These are phyloP conservation scores for Enteromius argenteus DNA, from an alignment of 2,797 vertebrate species.

Conservation along the genomic window DNA sequence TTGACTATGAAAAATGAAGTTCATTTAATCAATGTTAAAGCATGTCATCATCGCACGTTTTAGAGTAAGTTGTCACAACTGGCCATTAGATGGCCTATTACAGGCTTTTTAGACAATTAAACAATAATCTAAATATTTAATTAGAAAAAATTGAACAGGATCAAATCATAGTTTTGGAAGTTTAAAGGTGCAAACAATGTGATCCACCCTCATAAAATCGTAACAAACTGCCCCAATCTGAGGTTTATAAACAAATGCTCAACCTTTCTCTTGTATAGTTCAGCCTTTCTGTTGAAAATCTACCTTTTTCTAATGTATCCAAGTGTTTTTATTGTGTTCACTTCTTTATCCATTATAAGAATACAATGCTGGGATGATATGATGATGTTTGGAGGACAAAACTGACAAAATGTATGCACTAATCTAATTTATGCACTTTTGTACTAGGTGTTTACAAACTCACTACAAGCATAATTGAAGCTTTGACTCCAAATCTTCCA, in stretches of 20 bases:
- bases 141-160: not conserved
- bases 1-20: not conserved
- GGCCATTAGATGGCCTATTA: not conserved
- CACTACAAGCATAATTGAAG: not conserved
- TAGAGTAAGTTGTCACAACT: not conserved
- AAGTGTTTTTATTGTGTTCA: not conserved
- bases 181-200: not conserved
- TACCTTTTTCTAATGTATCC: not conserved
- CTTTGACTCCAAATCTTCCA: not conserved
- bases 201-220: not conserved
- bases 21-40: not conserved
- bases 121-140: not conserved
- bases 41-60: conserved; percentile 37
- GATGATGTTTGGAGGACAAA: not conserved
- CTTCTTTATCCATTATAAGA: not conserved
- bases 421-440: not conserved
- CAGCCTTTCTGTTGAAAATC: not conserved
- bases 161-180: not conserved
- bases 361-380: not conserved
- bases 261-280: not conserved
- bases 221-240: not conserved
- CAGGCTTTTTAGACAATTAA: not conserved
- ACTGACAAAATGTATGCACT: not conserved
- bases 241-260: not conserved
- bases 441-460: not conserved